Evolutionary conservation across 2,113 vertebrate genomes (phyloP).

Genomic region (Riparia riparia): DNA sequence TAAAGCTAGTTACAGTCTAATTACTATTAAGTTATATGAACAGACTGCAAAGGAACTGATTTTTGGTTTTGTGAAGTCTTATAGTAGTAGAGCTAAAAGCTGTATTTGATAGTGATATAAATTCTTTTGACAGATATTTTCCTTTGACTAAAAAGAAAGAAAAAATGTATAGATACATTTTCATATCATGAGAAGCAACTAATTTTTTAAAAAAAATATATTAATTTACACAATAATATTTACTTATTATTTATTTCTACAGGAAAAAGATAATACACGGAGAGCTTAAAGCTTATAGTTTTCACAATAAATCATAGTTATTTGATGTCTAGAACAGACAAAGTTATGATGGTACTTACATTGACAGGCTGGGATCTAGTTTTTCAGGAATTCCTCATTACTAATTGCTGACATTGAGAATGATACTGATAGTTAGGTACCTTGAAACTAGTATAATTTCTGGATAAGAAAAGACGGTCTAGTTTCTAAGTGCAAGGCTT

Average conservation of each 20-base stretch:
- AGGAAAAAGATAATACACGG: background rate
- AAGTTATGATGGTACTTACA: background rate
- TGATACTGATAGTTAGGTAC: background rate
- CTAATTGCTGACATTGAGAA: background rate
- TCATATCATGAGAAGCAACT: background rate
- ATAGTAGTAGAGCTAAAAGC: background rate
- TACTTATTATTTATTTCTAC: background rate
- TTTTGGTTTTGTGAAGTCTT: background rate
- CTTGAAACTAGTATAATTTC: background rate
- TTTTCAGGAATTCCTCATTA: background rate
- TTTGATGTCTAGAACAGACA: background rate
- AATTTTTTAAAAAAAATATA: background rate
- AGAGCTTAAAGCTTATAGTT: background rate
- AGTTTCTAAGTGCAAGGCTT: background rate
- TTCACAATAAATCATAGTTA: background rate
- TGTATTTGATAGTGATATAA: background rate
- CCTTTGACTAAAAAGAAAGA: background rate
- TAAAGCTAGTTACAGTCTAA: background rate
- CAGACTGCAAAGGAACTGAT: background rate
- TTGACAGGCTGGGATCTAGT: accelerated
- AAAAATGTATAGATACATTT: accelerated
- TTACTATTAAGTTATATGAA: background rate
- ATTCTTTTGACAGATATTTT: background rate
- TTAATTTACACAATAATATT: background rate
- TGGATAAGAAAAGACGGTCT: background rate